Percentiles rank a stretch among this genome's conserved stretches.
Evolutionary conservation across 2,797 vertebrate genomes (phyloP).

Genomic region (Thamnophis elegans): DNA sequence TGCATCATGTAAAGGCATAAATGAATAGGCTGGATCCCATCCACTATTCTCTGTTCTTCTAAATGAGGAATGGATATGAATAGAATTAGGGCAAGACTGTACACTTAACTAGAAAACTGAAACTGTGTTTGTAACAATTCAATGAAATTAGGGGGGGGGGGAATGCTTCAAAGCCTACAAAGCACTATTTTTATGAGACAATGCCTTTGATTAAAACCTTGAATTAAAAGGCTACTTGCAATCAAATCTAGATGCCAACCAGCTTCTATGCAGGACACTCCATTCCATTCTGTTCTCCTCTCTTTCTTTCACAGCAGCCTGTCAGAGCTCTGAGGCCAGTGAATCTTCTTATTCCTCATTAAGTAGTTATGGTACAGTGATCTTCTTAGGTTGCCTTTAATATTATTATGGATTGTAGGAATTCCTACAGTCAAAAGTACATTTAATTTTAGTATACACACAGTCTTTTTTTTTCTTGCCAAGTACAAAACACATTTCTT

Average conservation of each 20-base stretch:
- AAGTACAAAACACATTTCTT: not conserved
- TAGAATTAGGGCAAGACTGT: not conserved
- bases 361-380: not conserved
- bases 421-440: not conserved
- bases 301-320: not conserved
- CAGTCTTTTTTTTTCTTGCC: not conserved
- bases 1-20: not conserved
- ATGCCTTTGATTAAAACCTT: not conserved
- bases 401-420: not conserved
- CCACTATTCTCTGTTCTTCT: not conserved
- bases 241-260: not conserved
- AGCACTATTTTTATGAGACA: constrained; percentile 65
- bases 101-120: not conserved
- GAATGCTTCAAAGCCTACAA: not conserved
- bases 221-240: not conserved
- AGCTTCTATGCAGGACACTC: not conserved
- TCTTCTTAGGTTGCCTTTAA: not conserved
- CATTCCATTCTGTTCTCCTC: not conserved
- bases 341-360: not conserved
- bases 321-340: not conserved
- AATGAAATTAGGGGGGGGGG: not conserved
- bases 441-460: not conserved
- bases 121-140: not conserved
- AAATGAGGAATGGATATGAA: not conserved
- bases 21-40: not conserved